Percentiles rank a stretch among this genome's conserved stretches.
Conservation (phyloP, 2,113 vertebrate genomes). For the Catharus bicknelli region DNA sequence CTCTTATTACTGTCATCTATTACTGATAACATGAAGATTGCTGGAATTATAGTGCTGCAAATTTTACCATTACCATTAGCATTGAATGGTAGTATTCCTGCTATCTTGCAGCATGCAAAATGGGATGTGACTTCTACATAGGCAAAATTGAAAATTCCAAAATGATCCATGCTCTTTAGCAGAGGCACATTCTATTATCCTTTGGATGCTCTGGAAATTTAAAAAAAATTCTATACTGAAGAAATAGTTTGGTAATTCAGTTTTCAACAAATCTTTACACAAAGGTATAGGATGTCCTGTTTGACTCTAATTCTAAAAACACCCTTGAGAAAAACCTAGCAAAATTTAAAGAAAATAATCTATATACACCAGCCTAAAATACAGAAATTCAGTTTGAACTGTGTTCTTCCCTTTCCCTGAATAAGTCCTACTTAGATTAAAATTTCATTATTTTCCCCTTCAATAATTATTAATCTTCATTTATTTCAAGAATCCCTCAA, state of each 20-base stretch:
- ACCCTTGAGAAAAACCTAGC: background rate
- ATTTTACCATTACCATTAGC: background rate
- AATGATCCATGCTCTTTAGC: background rate
- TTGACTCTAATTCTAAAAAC: background rate
- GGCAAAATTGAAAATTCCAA: background rate
- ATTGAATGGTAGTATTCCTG: background rate
- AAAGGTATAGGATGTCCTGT: background rate
- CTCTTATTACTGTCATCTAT: background rate
- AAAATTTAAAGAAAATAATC: background rate
- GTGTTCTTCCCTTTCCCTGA: background rate
- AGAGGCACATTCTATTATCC: background rate
- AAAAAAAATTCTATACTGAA: background rate
- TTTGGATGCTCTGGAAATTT: background rate
- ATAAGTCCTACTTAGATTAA: background rate
- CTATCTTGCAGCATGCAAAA: background rate
- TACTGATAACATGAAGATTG: background rate
- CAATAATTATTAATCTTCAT: background rate
- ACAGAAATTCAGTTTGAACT: background rate
- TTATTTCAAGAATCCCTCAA: background rate
- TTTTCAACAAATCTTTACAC: background rate
- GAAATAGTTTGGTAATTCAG: background rate
- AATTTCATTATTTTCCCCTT: background rate
- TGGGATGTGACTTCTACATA: background rate
- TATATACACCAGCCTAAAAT: background rate
- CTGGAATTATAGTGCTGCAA: background rate